phyloP scores from a whole-genome alignment of 2,888 invertebrate species.

The Tineola bisselliella region DNA sequence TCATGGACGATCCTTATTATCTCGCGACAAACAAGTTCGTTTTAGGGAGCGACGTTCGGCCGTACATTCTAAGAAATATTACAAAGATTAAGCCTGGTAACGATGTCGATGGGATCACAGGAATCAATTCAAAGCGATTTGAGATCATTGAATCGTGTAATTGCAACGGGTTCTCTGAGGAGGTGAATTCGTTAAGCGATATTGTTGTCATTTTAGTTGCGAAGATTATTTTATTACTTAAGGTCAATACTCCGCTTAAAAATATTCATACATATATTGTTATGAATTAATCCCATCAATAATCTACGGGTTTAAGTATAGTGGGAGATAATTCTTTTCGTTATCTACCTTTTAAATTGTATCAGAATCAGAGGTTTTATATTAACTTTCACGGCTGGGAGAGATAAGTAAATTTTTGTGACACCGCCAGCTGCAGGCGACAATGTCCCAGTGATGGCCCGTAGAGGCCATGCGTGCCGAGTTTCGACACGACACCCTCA shows the following conservation, averaged over 20 bases:
- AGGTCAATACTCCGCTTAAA: not conserved
- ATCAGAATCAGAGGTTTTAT: not conserved
- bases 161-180: conserved; percentile 25
- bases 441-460: not conserved
- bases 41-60: conserved; percentile 17
- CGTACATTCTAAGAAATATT: conserved; percentile 19
- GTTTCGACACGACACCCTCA: conserved; percentile 23
- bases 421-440: conserved; percentile 1
- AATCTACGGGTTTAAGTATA: not conserved
- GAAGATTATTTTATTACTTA: not conserved
- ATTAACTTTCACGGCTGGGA: not conserved
- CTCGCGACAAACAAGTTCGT: conserved; percentile 41
- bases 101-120: conserved; percentile 31
- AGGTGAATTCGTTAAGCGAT: conserved; percentile 1
- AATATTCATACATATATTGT: not conserved
- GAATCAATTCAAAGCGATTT: conserved; percentile 39
- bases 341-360: not conserved
- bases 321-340: not conserved
- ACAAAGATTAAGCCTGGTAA: not conserved
- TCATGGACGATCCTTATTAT: conserved; percentile 53
- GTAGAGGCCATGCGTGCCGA: conserved; percentile 16
- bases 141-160: conserved; percentile 49
- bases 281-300: not conserved
- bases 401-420: conserved; percentile 1
- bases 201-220: not conserved